Evolutionary conservation across 1,140 invertebrate species (phyloP).

Genomic region (Bombus difficillimus): DNA sequence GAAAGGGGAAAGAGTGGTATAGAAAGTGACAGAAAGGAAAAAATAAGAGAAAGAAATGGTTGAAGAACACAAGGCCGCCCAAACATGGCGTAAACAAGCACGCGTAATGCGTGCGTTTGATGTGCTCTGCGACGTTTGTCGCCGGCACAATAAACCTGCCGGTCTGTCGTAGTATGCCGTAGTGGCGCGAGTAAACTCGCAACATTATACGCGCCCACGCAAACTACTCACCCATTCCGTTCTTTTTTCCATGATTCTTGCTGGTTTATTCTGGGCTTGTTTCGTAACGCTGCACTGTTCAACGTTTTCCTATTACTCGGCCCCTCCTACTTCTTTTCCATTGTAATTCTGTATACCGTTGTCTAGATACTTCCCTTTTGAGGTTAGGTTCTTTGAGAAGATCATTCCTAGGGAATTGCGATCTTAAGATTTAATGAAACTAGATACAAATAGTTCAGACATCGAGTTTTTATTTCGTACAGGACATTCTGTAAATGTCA

Average conservation of each 20-base stretch:
- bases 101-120: slow-evolving; percentile 48
- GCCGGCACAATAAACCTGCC: slow-evolving; percentile 58
- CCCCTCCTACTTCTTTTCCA: not conserved
- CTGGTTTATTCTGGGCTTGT: not conserved
- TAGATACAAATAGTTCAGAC: too few species aligned
- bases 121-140: slow-evolving; percentile 57
- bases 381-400: too few species aligned
- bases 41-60: not conserved
- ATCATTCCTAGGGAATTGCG: too few species aligned
- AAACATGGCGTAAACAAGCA: slow-evolving; percentile 24
- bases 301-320: not conserved
- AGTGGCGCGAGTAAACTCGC: slow-evolving; percentile 19
- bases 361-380: too few species aligned
- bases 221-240: not conserved
- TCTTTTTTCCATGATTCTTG: not conserved
- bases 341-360: too few species aligned
- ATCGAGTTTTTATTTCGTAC: too few species aligned
- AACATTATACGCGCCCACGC: slow-evolving; percentile 22
- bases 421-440: too few species aligned
- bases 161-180: not conserved
- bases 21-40: not conserved
- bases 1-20: rapidly evolving
- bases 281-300: slow-evolving; percentile 17
- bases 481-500: too few species aligned
- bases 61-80: not conserved